Base-by-base conservation (phyloP, 1,140 invertebrate species). In the Pantala flavescens region DNA sequence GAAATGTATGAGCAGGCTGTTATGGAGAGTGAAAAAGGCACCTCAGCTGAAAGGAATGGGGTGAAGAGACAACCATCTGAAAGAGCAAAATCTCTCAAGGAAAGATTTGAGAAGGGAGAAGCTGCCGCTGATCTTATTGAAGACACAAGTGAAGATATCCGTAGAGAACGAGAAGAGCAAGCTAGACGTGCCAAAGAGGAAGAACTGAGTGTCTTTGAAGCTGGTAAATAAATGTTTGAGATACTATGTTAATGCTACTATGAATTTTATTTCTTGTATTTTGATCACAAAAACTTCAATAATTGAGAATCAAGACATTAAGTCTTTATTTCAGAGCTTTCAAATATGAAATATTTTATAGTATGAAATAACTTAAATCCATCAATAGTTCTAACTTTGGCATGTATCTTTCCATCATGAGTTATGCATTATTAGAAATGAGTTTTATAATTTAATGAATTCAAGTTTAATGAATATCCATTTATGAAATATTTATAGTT, bases 1-100 rank as follows among this genome's bases (percentile, higher is more conserved):
- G 93, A 96, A 81, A 89, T 93, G 85, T 96, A 96, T 82, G 93
- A 96, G 80, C 92, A 94, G 79, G 93, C 93, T 7, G 91, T 95
- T 0, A 88, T 91, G 76, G 92, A 94, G 79, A 91, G 90, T 74
- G 76, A 78, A 80, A 82, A 87, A 85, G 81, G 85, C 86, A 76
- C 88, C 86, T 55, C 87, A 88, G 43, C 82, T 85, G 0, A 87
- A 87, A 43, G 89, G 88, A 81, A 87, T 88, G 75, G 81, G 87
- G 36, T 84, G 63, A 80, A 43, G 78, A 72, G n/a, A 78, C 79
- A 74, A 81, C 86, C 71, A 86, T 89, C 78, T 71, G 89, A 88
- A 75, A 88, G 88, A 76, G 86, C 92, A 0, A 87, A 87, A 74
- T 86, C 87, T 0, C 88, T 95, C 72, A 93, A 93, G 80, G 90